These are phyloP conservation scores for Chironomus riparius DNA, from an alignment of 2,888 invertebrate genomes.

Conservation along the genomic window DNA sequence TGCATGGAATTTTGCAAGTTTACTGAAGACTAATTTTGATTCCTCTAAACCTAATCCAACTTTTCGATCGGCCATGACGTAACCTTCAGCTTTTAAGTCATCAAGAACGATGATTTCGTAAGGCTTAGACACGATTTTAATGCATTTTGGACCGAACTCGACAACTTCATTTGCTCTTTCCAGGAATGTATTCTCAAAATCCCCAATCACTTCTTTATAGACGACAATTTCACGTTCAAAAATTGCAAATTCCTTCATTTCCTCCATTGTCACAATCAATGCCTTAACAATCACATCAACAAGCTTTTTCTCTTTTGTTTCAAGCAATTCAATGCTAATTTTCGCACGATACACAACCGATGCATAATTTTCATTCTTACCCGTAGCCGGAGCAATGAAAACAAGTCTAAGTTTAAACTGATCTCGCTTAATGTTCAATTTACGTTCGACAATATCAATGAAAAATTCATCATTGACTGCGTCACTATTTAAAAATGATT, in stretches of 20 bases:
- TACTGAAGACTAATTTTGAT: slow-evolving; percentile 9
- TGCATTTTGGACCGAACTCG: slow-evolving; percentile 4
- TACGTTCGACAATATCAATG: slow-evolving; percentile 11
- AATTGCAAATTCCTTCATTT: slow-evolving; percentile 13
- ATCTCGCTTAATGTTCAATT: slow-evolving; percentile 12
- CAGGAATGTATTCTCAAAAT: neutral
- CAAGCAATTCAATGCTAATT: neutral
- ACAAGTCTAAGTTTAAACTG: slow-evolving; percentile 15
- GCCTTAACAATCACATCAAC: slow-evolving; percentile 19
- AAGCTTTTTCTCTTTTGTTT: slow-evolving; percentile 3
- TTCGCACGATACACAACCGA: slow-evolving; percentile 16
- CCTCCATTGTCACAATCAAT: neutral
- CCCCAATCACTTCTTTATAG: neutral
- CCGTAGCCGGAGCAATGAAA: slow-evolving; percentile 11
- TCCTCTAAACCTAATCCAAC: slow-evolving; percentile 9
- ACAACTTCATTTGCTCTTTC: neutral
- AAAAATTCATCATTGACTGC: slow-evolving; percentile 15
- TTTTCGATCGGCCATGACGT: slow-evolving; percentile 19
- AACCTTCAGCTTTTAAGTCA: slow-evolving; percentile 10
- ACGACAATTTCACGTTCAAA: neutral
- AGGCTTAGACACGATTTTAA: neutral
- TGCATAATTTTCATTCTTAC: slow-evolving; percentile 21
- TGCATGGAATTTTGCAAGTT: slow-evolving; percentile 24
- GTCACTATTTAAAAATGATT: slow-evolving; percentile 16
- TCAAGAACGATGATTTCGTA: slow-evolving; percentile 24